Conservation (phyloP, 2,888 invertebrate species). For the Eupithecia pulchellata region DNA sequence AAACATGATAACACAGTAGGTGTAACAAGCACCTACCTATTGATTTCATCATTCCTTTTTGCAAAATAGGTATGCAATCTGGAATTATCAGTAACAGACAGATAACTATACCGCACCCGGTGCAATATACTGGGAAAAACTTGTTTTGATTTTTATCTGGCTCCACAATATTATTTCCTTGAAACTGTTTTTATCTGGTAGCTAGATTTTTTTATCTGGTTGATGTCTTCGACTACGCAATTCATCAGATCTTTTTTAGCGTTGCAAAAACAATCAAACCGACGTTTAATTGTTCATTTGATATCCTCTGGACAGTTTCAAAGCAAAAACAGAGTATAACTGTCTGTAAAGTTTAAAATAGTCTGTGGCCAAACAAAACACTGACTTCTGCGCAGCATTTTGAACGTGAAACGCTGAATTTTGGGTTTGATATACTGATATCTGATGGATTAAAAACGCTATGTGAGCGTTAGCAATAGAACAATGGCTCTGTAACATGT, state of each 20-base stretch:
- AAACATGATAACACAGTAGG: not conserved
- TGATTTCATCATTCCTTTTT: not conserved
- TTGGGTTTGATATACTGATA: not conserved
- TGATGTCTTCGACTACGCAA: constrained; percentile 47
- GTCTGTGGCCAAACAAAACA: constrained; percentile 44
- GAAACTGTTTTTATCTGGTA: constrained; percentile 24
- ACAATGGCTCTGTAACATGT: not conserved
- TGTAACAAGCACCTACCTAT: not conserved
- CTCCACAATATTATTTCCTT: constrained; percentile 25
- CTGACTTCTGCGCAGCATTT: constrained; percentile 31
- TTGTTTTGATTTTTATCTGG: constrained; percentile 19
- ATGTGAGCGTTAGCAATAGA: not conserved
- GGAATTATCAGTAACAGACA: constrained; percentile 1
- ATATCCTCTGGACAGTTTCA: constrained; percentile 67
- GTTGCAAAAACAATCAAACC: constrained; percentile 68
- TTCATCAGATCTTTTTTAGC: constrained; percentile 65
- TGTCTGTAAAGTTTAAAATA: constrained; percentile 63
- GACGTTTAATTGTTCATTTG: constrained; percentile 71
- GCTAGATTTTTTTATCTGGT: constrained; percentile 19
- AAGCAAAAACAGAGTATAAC: constrained; percentile 48
- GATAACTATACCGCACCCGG: constrained; percentile 1
- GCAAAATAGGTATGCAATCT: not conserved
- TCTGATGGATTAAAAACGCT: not conserved
- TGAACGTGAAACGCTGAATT: not conserved
- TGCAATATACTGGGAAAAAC: constrained; percentile 25